Evolutionary conservation across 2,113 vertebrate species (phyloP).

Genomic region (Gobio gobio): DNA sequence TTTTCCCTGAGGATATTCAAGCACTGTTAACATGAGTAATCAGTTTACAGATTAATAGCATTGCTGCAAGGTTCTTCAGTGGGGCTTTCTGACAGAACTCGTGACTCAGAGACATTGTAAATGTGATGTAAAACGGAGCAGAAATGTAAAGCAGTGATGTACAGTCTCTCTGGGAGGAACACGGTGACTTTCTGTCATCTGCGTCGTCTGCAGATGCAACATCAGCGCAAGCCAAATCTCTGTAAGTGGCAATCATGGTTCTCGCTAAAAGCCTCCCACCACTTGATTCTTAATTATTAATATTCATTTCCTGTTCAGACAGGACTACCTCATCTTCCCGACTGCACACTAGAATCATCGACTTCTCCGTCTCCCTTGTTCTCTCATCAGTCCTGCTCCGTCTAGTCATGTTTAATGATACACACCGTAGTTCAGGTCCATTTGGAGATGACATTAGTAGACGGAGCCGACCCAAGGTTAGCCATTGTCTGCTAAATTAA

Average conservation of each 20-base stretch:
- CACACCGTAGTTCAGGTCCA: neutral
- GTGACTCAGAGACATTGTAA: neutral
- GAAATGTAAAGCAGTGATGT: constrained; percentile 1
- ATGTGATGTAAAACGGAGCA: constrained; percentile 4
- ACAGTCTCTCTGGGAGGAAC: neutral
- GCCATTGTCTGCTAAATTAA: neutral
- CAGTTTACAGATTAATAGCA: neutral
- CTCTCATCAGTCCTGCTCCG: neutral
- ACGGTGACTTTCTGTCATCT: neutral
- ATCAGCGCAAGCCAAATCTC: neutral
- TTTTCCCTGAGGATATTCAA: constrained; percentile 6
- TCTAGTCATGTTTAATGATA: neutral
- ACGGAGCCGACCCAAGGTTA: neutral
- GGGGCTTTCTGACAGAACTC: neutral
- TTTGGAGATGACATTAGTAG: neutral
- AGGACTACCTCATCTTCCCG: neutral
- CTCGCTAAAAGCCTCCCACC: constrained; percentile 6
- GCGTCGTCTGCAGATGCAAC: neutral
- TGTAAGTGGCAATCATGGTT: neutral
- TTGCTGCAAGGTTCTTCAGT: neutral
- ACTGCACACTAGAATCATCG: neutral
- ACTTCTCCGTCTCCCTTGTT: neutral
- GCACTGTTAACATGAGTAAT: neutral
- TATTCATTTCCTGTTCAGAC: constrained; percentile 12
- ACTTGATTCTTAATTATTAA: constrained; percentile 24